Base-by-base conservation (phyloP, 2,888 invertebrate genomes). In the Andrena hattorfiana region DNA sequence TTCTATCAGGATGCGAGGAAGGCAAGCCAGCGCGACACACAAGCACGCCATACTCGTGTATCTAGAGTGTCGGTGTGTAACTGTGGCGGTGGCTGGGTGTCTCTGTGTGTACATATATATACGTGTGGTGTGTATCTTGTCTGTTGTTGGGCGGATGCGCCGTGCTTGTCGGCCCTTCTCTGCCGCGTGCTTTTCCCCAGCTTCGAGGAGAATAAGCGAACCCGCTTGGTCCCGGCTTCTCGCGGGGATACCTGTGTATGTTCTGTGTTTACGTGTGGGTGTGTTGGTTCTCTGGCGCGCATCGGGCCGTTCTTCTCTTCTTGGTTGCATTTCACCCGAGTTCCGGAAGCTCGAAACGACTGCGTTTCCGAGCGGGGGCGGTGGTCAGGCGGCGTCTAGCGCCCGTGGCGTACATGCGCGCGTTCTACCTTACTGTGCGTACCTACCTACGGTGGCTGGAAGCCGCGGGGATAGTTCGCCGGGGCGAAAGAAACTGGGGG, bases 1-100 rank as follows among this genome's bases (percentile, higher is more conserved):
- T 93, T 93, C 94, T 92, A 94, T 92, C 93, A 90, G 93, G 93
- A 93, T 90, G 90, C 92, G 93, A 93, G 93, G 91, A 92, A 56
- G 91, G 92, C 91, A 92, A 91, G 92, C 92, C 91, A 93, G 92
- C 92, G 92, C 92, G 91, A 92, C 92, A 93, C 92, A 92, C 91
- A 92, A 93, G 91, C 92, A 90, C 90, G 90, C 90, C 88, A 87
- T 89, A 81, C 81, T 88, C 76, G 80, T 81, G 80, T 81, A 83
- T 75, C 72, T 80, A 67, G 62, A 81, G 75, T 69, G 54, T 70
- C 77, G 72, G 76, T 74, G 80, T 77, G 59, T 76, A 71, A 54
- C 42, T 68, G 23, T 67, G 30, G 49, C 1, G 8, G 54, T n/a
- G 32, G 16, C 3, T 32, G 23, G 32, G 16, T 26, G n/a, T 7